A percentile compares a stretch with the other conserved stretches of the same genome.
These are phyloP conservation scores for Lypha dubia DNA, from an alignment of 2,888 invertebrate species.

Conservation along the genomic window DNA sequence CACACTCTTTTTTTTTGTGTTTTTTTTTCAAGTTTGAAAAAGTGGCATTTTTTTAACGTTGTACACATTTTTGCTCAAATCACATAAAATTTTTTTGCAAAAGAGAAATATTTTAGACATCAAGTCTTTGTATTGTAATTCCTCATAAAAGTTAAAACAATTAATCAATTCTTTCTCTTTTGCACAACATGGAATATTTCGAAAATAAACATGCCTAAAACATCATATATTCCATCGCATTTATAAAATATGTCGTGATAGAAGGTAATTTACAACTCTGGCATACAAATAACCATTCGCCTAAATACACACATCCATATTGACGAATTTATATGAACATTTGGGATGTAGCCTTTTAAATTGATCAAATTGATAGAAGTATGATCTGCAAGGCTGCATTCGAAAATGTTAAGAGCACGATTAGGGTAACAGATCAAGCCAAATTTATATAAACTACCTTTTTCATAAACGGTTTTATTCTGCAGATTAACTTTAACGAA, in stretches of 20 bases:
- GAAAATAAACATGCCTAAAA: slow-evolving; percentile 45
- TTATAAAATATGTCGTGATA: slow-evolving; percentile 50
- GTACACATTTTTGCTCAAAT: slow-evolving; percentile 49
- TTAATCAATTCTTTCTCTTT: slow-evolving; percentile 56
- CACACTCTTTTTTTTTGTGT: neutral
- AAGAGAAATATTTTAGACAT: slow-evolving; percentile 43
- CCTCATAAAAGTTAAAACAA: slow-evolving; percentile 62
- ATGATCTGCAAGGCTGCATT: no score
- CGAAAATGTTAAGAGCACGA: no score
- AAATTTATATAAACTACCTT: no score
- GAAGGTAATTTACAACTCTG: slow-evolving; percentile 55
- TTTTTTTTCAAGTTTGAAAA: slow-evolving; percentile 15
- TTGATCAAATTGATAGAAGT: no score
- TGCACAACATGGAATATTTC: slow-evolving; percentile 20
- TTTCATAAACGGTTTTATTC: no score
- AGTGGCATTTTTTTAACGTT: slow-evolving; percentile 36
- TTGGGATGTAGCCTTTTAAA: neutral
- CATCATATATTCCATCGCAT: slow-evolving; percentile 36
- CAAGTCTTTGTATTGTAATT: slow-evolving; percentile 48
- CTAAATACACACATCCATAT: neutral
- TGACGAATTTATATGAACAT: neutral
- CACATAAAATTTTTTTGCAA: slow-evolving; percentile 45
- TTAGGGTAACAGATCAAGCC: no score
- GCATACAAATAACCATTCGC: neutral
- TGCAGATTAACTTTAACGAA: no score